Evolutionary conservation across 2,888 invertebrate genomes (phyloP), one percentile per base, ranked within the genome.

Genomic region (Imbricaverruca yamaguchii): DNA sequence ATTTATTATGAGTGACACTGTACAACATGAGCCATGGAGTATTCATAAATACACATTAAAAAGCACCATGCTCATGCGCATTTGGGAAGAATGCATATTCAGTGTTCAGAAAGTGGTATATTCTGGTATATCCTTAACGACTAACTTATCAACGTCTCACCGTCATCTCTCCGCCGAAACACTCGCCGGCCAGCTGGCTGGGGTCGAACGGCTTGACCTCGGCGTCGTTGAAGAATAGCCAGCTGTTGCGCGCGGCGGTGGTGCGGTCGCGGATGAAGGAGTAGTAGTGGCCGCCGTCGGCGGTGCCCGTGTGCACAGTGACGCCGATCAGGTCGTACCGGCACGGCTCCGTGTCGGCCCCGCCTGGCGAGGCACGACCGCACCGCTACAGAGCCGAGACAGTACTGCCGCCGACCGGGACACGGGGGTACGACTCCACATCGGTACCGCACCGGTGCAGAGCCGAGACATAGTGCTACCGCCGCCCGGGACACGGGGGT

Each of bases 111-210:
- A 39, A 39, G 39, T 39, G 39, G 39, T 39, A 39, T 39, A 39
- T 39, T 39, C 39, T 39, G 39, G 39, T 39, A 39, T 39, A 39
- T 39, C 1, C 4, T 39, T 39, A 1, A 39, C 39, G 39, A 39
- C 1, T 39, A 39, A 4, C 4, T 1, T 39, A 4, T 39, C 39
- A 39, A 80, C 18, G 65, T 85, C 89, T 88, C 87, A 94, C 94
- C 81, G 96, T 97, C 95, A 97, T 96, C 90, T 97, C 97, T 10
- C 97, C 97, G 7, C 97, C 97, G 87, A 97, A 97, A 88, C 97
- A 97, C 88, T 97, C 97, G 0, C 95, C 92, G 0, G 96, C 96
- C 82, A 97, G 93, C 88, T 96, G 96, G 85, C 93, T 94, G 0
- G 96, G 95, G 89, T 97, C 97, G 87, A 97, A 97, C 0, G 94